These are phyloP conservation scores for Dromaius novaehollandiae DNA, from an alignment of 2,113 vertebrate genomes.

Conservation along the genomic window DNA sequence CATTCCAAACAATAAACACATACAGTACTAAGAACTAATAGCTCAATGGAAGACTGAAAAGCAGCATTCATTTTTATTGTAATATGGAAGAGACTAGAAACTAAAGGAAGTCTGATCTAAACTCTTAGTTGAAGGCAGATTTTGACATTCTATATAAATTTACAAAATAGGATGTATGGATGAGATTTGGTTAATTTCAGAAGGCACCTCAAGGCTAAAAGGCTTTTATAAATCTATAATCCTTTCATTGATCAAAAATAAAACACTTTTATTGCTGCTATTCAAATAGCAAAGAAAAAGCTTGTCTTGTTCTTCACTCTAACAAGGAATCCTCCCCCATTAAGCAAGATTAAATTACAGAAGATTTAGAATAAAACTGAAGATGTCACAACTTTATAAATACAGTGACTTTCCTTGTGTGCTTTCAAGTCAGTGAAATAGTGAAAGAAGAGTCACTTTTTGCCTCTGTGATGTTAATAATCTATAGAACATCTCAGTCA, in stretches of 20 bases:
- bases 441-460: conserved; percentile 80
- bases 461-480: conserved; percentile 70
- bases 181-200: conserved; percentile 89
- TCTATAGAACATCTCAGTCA: conserved; percentile 55
- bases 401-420: conserved; percentile 79
- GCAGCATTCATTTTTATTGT: conserved; percentile 74
- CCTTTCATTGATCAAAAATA: conserved; percentile 83
- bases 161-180: conserved; percentile 79
- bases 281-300: conserved; percentile 86
- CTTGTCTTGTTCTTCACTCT: conserved; percentile 75
- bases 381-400: conserved; percentile 72
- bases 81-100: conserved; percentile 79
- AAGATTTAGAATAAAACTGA: conserved; percentile 76
- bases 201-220: conserved; percentile 98
- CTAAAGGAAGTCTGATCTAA: conserved; percentile 76
- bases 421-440: conserved; percentile 82
- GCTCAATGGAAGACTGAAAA: conserved; percentile 81
- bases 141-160: conserved; percentile 83
- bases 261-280: conserved; percentile 91
- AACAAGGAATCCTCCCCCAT: conserved; percentile 74
- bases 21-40: conserved; percentile 77
- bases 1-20: conserved; percentile 66
- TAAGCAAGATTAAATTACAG: conserved; percentile 76
- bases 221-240: conserved; percentile 90
- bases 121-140: conserved; percentile 78